Evolutionary conservation across 2,888 invertebrate species (phyloP), one percentile per base, ranked within the genome.

Genomic region (Athalia circularis): DNA sequence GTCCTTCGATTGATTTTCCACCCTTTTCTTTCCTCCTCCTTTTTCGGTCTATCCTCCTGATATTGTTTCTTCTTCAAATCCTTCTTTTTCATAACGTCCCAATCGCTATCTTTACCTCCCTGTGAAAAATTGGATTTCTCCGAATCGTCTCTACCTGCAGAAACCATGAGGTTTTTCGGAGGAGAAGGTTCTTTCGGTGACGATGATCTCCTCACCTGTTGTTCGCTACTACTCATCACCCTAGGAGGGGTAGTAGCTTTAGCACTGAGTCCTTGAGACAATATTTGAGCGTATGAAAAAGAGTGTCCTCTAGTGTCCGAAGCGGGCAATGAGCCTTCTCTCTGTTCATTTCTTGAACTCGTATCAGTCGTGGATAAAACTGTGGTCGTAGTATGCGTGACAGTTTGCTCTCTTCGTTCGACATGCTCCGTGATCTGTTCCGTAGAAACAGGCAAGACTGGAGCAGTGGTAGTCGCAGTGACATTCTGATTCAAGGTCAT

Each of bases 271-370:
- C 95, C 95, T 81, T 94, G 93, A 61, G 94, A 93, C 84, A 95
- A 91, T 86, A 95, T 94, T 90, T 94, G 94, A 3, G 95, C 95
- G 87, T 95, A 95, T 0, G 95, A 95, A 84, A 94, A 92, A 81
- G 84, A 82, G 4, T 84, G 76, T 54, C 83, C 86, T 43, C 84
- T 83, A 5, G 64, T 79, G 15, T 87, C 84, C 4, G 47, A 1
- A 13, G 59, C 75, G 29, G 75, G 75, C n/a, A 75, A 61, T 11
- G 75, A 75, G 48, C 29, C 8, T 15, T 75, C 75, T 50, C 50
- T 62, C 45, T 75, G 59, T 75, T 75, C 75, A 7, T 50, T 15
- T 9, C 62, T 61, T 62, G 50, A 48, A n/a, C 11, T 75, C 75
- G 50, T 64, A n/a, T 75, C 75, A 29, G 7, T 62, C 9, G 52